These are phyloP conservation scores for Drosophila mauritiana DNA, from an alignment of 1,140 invertebrate genomes.

Conservation along the genomic window DNA sequence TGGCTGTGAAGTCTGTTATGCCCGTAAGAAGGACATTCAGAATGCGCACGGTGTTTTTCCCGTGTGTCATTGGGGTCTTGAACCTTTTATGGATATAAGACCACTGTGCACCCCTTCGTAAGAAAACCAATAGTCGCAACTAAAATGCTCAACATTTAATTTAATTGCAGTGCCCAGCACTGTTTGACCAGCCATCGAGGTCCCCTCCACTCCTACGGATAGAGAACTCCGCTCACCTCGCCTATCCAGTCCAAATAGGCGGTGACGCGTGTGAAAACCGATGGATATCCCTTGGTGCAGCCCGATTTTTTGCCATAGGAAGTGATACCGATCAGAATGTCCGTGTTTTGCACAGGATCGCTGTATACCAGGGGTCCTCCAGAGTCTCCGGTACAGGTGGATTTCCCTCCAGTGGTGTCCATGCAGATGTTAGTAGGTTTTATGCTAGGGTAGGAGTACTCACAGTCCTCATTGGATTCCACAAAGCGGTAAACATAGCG, in stretches of 20 bases:
- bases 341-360: slow-evolving; percentile 23
- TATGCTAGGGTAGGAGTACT: slow-evolving; percentile 44
- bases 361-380: slow-evolving; percentile 65
- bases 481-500: slow-evolving; percentile 60
- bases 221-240: slow-evolving; percentile 44
- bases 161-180: slow-evolving; percentile 44
- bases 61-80: too few species aligned
- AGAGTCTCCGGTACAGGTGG: slow-evolving; percentile 72
- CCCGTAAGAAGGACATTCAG: too few species aligned
- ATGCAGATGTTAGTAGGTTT: slow-evolving; percentile 69
- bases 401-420: slow-evolving; percentile 55
- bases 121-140: background rate
- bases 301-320: slow-evolving; percentile 85
- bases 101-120: too few species aligned
- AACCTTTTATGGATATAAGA: too few species aligned
- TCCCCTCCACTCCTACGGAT: slow-evolving; percentile 32
- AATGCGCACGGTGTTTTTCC: too few species aligned
- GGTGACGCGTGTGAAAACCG: slow-evolving; percentile 79
- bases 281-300: slow-evolving; percentile 84
- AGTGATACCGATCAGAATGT: slow-evolving; percentile 83
- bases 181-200: slow-evolving; percentile 3
- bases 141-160: slow-evolving; percentile 53
- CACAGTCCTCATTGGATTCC: slow-evolving; percentile 49
- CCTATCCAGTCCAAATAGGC: slow-evolving; percentile 77
- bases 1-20: too few species aligned